A percentile compares a stretch with the other conserved stretches of the same genome.
Evolutionary conservation across 2,113 vertebrate genomes (phyloP).

Genomic region (Ahaetulla prasina): DNA sequence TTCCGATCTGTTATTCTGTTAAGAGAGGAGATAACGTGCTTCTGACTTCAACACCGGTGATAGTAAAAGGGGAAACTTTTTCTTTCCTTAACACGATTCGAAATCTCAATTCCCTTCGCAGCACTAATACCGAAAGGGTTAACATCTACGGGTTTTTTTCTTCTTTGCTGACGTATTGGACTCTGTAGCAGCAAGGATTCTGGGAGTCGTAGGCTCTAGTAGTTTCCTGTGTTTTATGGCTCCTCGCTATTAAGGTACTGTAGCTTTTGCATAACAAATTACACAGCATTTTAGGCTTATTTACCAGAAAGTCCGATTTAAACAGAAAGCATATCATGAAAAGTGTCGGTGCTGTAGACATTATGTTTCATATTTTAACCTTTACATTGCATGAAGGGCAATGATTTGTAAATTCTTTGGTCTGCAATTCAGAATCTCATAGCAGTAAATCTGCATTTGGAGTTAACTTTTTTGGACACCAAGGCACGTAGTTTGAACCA

Average conservation of each 20-base stretch:
- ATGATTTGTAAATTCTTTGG: background rate
- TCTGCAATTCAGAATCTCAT: background rate
- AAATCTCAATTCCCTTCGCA: background rate
- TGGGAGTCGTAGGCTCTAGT: slow-evolving; percentile 16
- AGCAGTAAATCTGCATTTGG: background rate
- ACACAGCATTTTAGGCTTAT: background rate
- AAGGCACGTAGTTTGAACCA: background rate
- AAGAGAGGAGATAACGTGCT: background rate
- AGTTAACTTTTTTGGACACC: background rate
- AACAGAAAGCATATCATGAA: background rate
- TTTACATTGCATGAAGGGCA: background rate
- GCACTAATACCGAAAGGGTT: background rate
- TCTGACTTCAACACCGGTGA: background rate
- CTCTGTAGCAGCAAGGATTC: background rate
- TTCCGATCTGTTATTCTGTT: background rate
- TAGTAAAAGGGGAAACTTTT: background rate
- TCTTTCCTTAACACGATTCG: background rate
- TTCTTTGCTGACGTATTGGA: slow-evolving; percentile 8
- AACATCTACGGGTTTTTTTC: accelerated
- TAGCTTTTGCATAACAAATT: background rate
- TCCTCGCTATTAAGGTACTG: background rate
- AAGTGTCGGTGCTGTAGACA: background rate
- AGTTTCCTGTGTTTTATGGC: background rate
- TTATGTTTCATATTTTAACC: background rate
- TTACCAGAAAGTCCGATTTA: background rate